Evolutionary conservation across 2,113 vertebrate species (phyloP).

Genomic region (Prietella phreatophila): DNA sequence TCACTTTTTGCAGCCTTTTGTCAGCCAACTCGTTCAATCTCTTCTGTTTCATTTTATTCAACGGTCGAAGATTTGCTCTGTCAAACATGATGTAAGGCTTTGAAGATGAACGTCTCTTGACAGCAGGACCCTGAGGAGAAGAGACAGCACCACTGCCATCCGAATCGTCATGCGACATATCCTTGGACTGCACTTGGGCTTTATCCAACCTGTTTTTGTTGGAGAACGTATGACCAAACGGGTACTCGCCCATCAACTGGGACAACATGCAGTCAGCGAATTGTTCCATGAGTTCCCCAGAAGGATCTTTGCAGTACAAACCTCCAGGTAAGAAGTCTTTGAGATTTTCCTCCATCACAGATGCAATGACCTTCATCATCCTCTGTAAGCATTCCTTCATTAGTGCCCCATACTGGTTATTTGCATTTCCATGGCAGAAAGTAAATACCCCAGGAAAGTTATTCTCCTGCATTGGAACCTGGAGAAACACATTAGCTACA

Average conservation of each 20-base stretch:
- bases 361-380: constrained; percentile 64
- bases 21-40: background rate
- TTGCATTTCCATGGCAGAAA: constrained; percentile 62
- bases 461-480: constrained; percentile 69
- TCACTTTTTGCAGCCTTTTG: background rate
- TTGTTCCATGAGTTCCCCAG: constrained; percentile 51
- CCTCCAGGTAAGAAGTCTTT: constrained; percentile 74
- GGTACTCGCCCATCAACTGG: constrained; percentile 70
- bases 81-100: constrained; percentile 5
- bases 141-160: background rate
- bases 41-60: constrained; percentile 7
- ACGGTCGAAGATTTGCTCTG: background rate
- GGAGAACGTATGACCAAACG: constrained; percentile 50
- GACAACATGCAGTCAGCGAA: constrained; percentile 67
- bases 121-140: background rate
- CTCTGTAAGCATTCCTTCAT: constrained; percentile 69
- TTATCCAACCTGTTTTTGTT: constrained; percentile 44
- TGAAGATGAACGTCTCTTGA: background rate
- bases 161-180: background rate
- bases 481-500: constrained; percentile 66
- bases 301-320: constrained; percentile 56
- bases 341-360: constrained; percentile 66
- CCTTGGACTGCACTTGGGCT: background rate
- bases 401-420: constrained; percentile 66
- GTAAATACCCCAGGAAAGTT: constrained; percentile 66